Evolutionary conservation across 2,797 vertebrate species (phyloP), one percentile per base, ranked within the genome.

Genomic region (Nyctalus aviator): DNA sequence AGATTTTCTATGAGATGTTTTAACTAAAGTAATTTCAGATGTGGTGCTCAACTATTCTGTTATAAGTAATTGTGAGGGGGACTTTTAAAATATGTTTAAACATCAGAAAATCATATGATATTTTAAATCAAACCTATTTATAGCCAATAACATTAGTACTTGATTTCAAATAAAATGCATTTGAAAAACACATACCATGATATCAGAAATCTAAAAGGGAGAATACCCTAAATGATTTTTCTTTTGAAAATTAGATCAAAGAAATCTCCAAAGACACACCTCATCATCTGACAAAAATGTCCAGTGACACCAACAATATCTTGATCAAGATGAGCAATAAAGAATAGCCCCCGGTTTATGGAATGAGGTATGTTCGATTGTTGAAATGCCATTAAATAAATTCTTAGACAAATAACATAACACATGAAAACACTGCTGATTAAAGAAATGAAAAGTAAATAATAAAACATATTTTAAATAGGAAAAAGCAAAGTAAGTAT

Each of bases 241-340:
- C 2, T 64, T 89, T 89, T 85, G 25, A 84, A 86, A 86, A 89
- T 62, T 2, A 79, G 30, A 41, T 44, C 44, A 76, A 94, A 75
- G 21, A 5, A 46, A 8, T 62, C 32, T 88, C 55, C 35, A 87
- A 71, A 83, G 55, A 57, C n/a, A 66, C 53, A 59, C 25, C 41
- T 72, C 27, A 62, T 64, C 35, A 83, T 23, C 53, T 93, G n/a
- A 62, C 32, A 71, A 15, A 14, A 75, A 73, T 55, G 91, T 37
- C 35, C 46, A 89, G 17, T 17, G 8, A 93, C 21, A 86, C 4
- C 10, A 83, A 69, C 8, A 78, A 41, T 18, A 77, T 30, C 35
- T 69, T 27, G 2, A 64, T 85, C 46, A 78, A 88, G 11, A 9
- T 73, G 13, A 89, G 9, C 41, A 89, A 55, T 18, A 48, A 76